Percentiles rank a stretch among this genome's conserved stretches.
These are phyloP conservation scores for Bombus haemorrhoidalis DNA, from an alignment of 1,140 invertebrate genomes.

Conservation along the genomic window DNA sequence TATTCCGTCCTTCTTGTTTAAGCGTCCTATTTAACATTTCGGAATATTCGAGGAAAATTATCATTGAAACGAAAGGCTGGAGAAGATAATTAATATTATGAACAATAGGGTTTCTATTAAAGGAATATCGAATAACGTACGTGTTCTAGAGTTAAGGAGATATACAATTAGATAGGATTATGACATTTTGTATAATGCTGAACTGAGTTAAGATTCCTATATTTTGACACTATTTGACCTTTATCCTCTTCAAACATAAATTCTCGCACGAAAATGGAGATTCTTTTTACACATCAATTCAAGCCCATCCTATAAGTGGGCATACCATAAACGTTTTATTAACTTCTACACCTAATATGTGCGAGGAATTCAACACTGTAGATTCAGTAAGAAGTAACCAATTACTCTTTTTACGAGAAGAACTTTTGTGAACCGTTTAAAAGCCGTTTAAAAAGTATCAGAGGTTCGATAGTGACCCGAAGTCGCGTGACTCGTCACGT, in stretches of 20 bases:
- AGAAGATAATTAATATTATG: background rate
- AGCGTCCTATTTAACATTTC: no score
- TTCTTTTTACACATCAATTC: background rate
- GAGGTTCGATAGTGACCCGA: background rate
- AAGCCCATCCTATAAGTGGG: background rate
- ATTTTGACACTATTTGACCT: background rate
- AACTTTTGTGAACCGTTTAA: background rate
- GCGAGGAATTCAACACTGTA: no score
- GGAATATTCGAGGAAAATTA: no score
- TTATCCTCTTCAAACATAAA: background rate
- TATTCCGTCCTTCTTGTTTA: background rate
- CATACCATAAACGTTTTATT: background rate
- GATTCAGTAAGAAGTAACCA: no score
- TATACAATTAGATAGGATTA: background rate
- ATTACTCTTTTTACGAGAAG: background rate
- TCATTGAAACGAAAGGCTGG: no score
- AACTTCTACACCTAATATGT: background rate
- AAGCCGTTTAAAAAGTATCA: background rate
- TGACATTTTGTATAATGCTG: background rate
- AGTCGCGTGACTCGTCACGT: conserved; percentile 30
- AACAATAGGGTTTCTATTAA: background rate
- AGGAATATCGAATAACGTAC: no score
- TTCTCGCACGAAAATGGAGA: background rate
- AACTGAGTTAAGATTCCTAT: background rate
- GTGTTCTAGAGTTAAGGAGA: no score